Conservation (phyloP, 64 coral and sea anemone genomes). For the Porites australiensis region DNA sequence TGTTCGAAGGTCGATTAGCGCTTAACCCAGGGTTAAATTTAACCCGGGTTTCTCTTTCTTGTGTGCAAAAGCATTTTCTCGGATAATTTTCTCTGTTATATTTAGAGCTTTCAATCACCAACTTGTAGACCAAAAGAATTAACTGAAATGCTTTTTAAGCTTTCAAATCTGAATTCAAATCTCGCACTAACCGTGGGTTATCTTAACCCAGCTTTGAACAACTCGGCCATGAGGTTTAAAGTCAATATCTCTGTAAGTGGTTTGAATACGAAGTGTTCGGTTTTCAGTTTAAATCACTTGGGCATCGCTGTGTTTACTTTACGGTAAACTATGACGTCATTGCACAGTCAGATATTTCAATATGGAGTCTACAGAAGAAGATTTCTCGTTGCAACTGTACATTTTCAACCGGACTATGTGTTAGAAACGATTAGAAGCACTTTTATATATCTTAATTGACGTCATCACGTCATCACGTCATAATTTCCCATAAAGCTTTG, state of each 20-base stretch:
- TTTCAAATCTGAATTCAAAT: too few relatives aligned
- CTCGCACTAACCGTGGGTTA: too few relatives aligned
- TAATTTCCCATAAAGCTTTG: conserved; percentile 19
- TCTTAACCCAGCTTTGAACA: too few relatives aligned
- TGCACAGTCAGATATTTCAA: conserved; percentile 15
- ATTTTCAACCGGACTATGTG: not conserved
- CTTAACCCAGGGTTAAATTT: too few relatives aligned
- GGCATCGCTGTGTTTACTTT: conserved; percentile 4
- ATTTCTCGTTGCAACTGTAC: conserved; percentile 20
- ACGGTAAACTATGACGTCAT: conserved; percentile 17
- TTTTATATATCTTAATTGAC: conserved; percentile 15
- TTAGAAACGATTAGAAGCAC: not conserved
- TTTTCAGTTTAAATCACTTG: conserved; percentile 22
- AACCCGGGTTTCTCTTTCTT: too few relatives aligned
- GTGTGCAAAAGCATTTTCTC: too few relatives aligned
- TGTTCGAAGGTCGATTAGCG: too few relatives aligned
- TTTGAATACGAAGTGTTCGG: not conserved
- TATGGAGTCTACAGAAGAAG: conserved; percentile 13
- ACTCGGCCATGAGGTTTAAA: not conserved
- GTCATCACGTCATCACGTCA: not conserved
- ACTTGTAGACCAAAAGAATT: too few relatives aligned
- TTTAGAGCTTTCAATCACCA: too few relatives aligned
- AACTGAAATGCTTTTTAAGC: too few relatives aligned
- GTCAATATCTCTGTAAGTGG: conserved; percentile 12
- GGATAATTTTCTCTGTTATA: too few relatives aligned